Conservation (phyloP, 2,797 vertebrate genomes). For the Enteromius fasciolatus region DNA sequence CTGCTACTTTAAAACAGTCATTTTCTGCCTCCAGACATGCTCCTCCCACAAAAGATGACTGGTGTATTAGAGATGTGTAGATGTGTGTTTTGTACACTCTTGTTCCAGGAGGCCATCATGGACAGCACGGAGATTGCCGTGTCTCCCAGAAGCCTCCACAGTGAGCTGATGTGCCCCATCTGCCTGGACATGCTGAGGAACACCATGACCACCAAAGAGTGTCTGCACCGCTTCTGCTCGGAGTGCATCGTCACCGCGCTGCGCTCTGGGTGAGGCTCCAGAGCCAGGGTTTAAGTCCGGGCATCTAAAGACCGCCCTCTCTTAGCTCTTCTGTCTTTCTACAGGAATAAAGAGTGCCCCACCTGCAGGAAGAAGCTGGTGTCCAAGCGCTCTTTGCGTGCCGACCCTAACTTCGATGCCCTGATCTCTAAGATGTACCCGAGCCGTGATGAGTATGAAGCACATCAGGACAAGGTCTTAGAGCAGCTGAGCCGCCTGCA, state of each 20-base stretch:
- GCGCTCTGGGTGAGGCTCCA: constrained; percentile 77
- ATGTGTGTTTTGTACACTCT: neutral
- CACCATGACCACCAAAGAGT: constrained; percentile 95
- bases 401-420: constrained; percentile 91
- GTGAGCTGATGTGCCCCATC: constrained; percentile 92
- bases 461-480: constrained; percentile 87
- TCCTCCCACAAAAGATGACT: neutral
- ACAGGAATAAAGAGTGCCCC: constrained; percentile 91
- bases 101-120: constrained; percentile 85
- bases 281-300: no score
- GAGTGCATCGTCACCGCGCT: constrained; percentile 91
- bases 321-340: neutral
- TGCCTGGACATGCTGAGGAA: constrained; percentile 94
- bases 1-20: neutral
- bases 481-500: constrained; percentile 88
- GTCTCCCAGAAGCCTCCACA: constrained; percentile 88
- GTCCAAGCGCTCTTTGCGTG: constrained; percentile 86
- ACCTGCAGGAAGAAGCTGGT: constrained; percentile 93
- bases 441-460: constrained; percentile 90
- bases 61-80: neutral
- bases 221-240: constrained; percentile 90
- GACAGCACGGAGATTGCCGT: constrained; percentile 89
- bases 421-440: constrained; percentile 93
- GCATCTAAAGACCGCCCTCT: neutral
- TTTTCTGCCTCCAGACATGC: neutral